Evolutionary conservation across 2,113 vertebrate species (phyloP).

Genomic region (Cyanoderma ruficeps): DNA sequence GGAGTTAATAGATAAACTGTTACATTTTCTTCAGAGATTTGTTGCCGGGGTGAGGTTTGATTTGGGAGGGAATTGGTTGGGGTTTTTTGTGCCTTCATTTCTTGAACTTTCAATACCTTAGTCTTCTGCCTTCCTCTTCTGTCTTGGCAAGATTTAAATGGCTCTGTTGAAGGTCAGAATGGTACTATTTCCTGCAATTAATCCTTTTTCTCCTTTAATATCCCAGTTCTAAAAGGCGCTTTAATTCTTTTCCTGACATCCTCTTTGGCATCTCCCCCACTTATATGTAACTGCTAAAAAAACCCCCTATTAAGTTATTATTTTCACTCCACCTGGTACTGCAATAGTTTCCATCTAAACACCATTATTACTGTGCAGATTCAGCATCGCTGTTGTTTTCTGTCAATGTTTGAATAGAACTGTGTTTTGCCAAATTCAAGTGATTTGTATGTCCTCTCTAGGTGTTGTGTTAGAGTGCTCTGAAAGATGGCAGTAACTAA

Average conservation of each 20-base stretch:
- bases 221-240: neutral
- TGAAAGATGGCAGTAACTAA: neutral
- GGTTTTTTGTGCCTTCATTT: neutral
- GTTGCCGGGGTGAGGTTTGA: fast-evolving
- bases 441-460: neutral
- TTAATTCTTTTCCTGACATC: neutral
- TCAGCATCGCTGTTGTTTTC: neutral
- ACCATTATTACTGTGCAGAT: neutral
- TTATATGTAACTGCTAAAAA: neutral
- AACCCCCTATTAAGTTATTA: neutral
- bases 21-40: neutral
- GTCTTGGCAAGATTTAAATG: neutral
- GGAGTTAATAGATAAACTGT: neutral
- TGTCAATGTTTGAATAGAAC: neutral
- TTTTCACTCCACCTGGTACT: neutral
- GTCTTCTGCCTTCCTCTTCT: neutral
- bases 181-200: neutral
- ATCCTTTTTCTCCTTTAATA: neutral
- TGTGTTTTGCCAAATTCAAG: neutral
- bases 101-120: neutral
- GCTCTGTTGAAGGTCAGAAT: neutral
- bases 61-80: neutral
- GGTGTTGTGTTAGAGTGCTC: neutral
- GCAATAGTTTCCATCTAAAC: neutral
- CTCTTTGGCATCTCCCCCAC: neutral